phyloP scores from a whole-genome alignment of 2,888 invertebrate species.

The Esperia sulphurella region DNA sequence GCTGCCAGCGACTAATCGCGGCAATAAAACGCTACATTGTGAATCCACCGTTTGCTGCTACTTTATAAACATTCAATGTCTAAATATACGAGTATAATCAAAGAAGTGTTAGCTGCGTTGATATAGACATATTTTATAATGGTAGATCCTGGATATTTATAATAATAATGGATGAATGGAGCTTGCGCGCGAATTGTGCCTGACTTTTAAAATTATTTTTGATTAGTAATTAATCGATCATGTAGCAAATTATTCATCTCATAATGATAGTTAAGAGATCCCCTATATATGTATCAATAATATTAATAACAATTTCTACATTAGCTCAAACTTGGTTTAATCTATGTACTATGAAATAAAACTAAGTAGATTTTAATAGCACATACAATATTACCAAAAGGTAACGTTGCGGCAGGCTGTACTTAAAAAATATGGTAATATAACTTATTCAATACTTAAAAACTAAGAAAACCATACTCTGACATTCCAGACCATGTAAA shows the following conservation, averaged over 20 bases:
- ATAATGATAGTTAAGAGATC: not conserved
- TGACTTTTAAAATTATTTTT: not conserved
- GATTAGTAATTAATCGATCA: not conserved
- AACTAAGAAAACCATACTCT: slow-evolving; percentile 47
- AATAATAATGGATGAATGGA: not conserved
- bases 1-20: too few species aligned
- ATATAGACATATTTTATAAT: not conserved
- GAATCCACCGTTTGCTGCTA: too few species aligned
- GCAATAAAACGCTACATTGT: too few species aligned
- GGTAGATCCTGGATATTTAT: not conserved
- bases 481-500: slow-evolving; percentile 61
- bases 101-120: too few species aligned
- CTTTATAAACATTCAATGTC: too few species aligned
- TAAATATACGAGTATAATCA: too few species aligned
- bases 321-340: too few species aligned
- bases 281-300: not conserved
- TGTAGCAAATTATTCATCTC: not conserved
- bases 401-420: not conserved
- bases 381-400: too few species aligned
- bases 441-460: slow-evolving; percentile 16
- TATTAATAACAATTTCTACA: too few species aligned
- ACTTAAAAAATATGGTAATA: not conserved
- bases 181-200: not conserved
- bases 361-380: too few species aligned
- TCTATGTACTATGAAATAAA: too few species aligned